phyloP scores from a whole-genome alignment of 2,113 vertebrate species.

The Glaucomys volans region DNA sequence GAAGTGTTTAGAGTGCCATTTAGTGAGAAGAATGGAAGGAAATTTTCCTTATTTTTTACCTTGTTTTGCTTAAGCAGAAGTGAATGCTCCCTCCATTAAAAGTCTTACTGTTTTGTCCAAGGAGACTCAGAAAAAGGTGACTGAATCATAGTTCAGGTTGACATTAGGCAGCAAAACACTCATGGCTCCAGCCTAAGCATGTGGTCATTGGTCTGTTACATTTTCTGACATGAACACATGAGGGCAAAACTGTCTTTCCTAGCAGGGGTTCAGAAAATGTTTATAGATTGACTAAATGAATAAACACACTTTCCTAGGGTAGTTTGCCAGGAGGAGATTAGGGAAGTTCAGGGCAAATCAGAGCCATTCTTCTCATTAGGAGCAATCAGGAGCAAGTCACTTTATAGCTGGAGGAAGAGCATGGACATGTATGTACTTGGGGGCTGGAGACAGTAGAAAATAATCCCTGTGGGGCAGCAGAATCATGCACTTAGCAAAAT shows the following conservation, averaged over 20 bases:
- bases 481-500: background rate
- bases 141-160: background rate
- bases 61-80: slow-evolving; percentile 23
- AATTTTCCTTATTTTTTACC: background rate
- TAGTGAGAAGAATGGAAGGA: background rate
- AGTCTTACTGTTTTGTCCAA: slow-evolving; percentile 27
- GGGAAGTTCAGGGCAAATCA: background rate
- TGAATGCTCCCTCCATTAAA: background rate
- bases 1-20: background rate
- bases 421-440: background rate
- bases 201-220: background rate
- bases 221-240: background rate
- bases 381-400: background rate
- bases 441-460: background rate
- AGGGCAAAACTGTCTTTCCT: background rate
- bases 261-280: background rate
- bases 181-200: background rate
- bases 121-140: background rate
- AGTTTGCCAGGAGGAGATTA: background rate
- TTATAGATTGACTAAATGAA: background rate
- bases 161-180: background rate
- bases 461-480: background rate
- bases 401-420: background rate
- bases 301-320: background rate
- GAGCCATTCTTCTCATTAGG: background rate